Evolutionary conservation across 2,113 vertebrate genomes (phyloP).

Genomic region (Glareola pratincola): DNA sequence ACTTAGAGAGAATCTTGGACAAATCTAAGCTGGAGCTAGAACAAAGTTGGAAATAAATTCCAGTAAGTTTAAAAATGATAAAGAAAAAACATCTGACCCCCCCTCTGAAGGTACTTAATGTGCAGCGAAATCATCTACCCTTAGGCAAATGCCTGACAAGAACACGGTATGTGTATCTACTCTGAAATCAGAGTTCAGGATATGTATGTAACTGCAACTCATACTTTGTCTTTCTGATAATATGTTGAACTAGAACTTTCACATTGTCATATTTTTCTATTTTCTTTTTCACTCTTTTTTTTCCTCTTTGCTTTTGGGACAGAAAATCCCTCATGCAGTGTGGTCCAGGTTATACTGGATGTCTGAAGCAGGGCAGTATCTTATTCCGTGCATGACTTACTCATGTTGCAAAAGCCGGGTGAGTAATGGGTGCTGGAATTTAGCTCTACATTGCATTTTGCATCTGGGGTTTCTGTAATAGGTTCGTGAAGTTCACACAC

Average conservation of each 20-base stretch:
- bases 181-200: neutral
- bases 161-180: neutral
- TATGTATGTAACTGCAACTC: neutral
- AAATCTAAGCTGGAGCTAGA: neutral
- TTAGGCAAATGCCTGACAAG: neutral
- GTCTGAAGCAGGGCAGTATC: slow-evolving; percentile 19
- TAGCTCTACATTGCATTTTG: neutral
- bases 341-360: slow-evolving; percentile 19
- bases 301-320: neutral
- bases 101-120: neutral
- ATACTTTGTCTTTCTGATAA: neutral
- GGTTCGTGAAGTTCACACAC: neutral
- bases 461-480: neutral
- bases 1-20: neutral
- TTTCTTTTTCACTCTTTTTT: neutral
- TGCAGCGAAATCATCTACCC: neutral
- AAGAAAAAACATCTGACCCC: neutral
- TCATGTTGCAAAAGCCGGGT: slow-evolving; percentile 28
- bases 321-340: neutral
- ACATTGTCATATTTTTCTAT: neutral
- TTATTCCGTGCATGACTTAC: slow-evolving; percentile 6
- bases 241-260: neutral
- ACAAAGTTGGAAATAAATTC: neutral
- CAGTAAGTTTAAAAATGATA: neutral
- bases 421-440: slow-evolving; percentile 48